A percentile compares a stretch with the other conserved stretches of the same genome.
These are phyloP conservation scores for Phalacrocorax carbo DNA, from an alignment of 2,113 vertebrate species.

Conservation along the genomic window DNA sequence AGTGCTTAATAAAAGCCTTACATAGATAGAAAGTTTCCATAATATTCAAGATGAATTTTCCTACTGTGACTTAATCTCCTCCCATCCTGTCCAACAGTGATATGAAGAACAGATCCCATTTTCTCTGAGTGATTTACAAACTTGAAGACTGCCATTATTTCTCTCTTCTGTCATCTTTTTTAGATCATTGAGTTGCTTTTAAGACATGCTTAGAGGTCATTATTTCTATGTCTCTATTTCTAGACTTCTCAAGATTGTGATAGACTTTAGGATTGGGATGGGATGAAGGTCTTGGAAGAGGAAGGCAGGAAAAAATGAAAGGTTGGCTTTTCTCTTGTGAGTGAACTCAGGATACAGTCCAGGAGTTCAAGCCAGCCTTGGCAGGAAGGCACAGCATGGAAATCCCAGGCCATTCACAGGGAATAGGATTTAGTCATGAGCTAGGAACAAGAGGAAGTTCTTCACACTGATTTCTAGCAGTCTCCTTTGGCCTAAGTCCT, in stretches of 20 bases:
- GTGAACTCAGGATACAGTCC: not conserved
- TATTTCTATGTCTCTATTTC: constrained; percentile 5
- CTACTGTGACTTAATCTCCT: not conserved
- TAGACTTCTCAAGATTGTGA: not conserved
- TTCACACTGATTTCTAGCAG: not conserved
- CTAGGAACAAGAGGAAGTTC: not conserved
- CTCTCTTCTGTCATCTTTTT: not conserved
- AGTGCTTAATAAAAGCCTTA: not conserved
- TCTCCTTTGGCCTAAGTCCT: not conserved
- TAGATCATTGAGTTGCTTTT: not conserved
- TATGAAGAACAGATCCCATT: not conserved
- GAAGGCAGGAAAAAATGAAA: not conserved
- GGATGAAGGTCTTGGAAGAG: not conserved
- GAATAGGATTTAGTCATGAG: not conserved
- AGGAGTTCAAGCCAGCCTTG: not conserved
- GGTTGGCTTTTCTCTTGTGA: not conserved
- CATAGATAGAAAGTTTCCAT: not conserved
- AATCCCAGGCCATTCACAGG: not conserved
- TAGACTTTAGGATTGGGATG: not conserved
- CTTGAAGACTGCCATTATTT: not conserved
- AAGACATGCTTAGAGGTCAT: not conserved
- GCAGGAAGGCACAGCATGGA: not conserved
- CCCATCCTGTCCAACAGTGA: not conserved
- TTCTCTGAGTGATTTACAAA: not conserved
- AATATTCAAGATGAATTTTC: not conserved